Percentiles rank a stretch among this genome's conserved stretches.
Evolutionary conservation across 2,888 invertebrate species (phyloP).

Genomic region (Thera britannica): DNA sequence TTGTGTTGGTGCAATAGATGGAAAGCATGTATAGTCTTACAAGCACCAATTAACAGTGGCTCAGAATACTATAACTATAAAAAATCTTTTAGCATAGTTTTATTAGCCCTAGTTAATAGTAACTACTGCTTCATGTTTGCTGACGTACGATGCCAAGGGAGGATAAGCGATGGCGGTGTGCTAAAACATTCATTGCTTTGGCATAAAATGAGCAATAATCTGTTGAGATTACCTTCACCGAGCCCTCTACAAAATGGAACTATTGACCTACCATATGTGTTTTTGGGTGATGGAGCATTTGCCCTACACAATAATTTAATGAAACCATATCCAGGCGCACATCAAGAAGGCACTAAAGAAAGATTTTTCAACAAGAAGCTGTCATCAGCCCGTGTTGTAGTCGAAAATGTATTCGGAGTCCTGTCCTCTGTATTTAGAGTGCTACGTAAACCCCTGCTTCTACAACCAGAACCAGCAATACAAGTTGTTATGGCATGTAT

Average conservation of each 20-base stretch:
- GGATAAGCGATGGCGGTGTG: slow-evolving; percentile 44
- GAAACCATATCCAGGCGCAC: slow-evolving; percentile 32
- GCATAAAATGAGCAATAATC: background rate
- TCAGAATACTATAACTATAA: slow-evolving; percentile 51
- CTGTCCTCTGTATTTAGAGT: slow-evolving; percentile 32
- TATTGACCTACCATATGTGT: background rate
- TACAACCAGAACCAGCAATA: slow-evolving; percentile 20
- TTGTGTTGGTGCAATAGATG: slow-evolving; percentile 6
- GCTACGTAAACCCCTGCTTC: slow-evolving; percentile 33
- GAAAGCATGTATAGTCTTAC: slow-evolving; percentile 43
- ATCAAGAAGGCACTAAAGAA: background rate
- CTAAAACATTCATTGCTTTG: slow-evolving; percentile 28
- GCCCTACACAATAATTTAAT: background rate
- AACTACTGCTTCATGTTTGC: slow-evolving; percentile 41
- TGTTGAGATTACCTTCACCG: background rate
- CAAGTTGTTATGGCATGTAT: background rate
- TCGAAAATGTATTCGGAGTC: slow-evolving; percentile 30
- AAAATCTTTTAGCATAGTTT: slow-evolving; percentile 39
- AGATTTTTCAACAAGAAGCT: slow-evolving; percentile 27
- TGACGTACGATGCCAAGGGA: slow-evolving; percentile 42
- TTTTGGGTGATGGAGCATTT: background rate
- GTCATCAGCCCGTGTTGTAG: slow-evolving; percentile 32
- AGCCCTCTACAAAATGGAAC: background rate
- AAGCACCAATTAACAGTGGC: slow-evolving; percentile 43
- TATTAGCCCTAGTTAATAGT: slow-evolving; percentile 40